Base-by-base conservation (phyloP, 1,140 invertebrate genomes). In the Papilio polyxenes region DNA sequence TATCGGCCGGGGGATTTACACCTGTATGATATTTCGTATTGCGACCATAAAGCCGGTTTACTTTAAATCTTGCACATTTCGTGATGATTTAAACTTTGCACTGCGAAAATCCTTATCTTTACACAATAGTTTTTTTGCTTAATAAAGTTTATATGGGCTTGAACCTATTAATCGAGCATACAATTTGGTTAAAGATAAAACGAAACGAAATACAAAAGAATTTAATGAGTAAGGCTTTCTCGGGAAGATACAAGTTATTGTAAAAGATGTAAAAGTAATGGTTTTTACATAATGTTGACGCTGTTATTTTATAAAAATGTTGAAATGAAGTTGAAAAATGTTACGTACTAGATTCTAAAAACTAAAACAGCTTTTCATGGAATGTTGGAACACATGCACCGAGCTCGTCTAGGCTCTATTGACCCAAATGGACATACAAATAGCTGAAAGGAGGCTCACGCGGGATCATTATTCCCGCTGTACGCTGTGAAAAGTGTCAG, bases 371-470 rank as follows among this genome's bases (percentile, higher is more conserved):
- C 91, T 92, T 92, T 93, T 87, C 89, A 89, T 86, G 84, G 84
- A 86, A 84, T 87, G 85, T 82, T 84, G 84, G 85, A 86, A 86
- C 90, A 90, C 89, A 90, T 92, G 89, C 88, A 91, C 87, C 89
- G 88, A 92, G 89, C 88, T 83, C 83, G 86, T 87, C 85, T 86
- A 92, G 87, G 87, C 85, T 88, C 92, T 92, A 93, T 93, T 90
- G 92, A 93, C 92, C 93, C 89, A 92, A 93, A 94, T 93, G 90
- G 91, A 88, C 90, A 91, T 86, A 92, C 89, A 90, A 94, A 93
- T 92, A 94, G 92, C 90, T 91, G 88, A 93, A 91, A 89, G 86
- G 85, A 90, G 87, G 84, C 85, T 87, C 86, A 81, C 78, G 89
- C 88, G 88, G 89, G 90, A 89, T 93, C 92, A 92, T 94, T 93